Base-by-base conservation (phyloP, 2,888 invertebrate species). In the Drosophila demipolita region DNA sequence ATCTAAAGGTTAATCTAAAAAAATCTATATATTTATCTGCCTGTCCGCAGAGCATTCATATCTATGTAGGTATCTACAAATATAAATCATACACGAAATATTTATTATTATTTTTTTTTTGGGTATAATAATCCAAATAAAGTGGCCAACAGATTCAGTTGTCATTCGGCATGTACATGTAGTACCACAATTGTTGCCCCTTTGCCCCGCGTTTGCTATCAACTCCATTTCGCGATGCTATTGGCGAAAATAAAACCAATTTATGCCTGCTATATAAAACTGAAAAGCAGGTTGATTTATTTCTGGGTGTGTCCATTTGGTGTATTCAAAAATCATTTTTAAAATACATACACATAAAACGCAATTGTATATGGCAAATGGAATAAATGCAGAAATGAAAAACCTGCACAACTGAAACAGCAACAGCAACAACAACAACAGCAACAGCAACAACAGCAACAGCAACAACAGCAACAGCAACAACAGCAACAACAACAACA, bases 291-390 rank as follows among this genome's bases (percentile, higher is more conserved):
- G 62, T n/a, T 65, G 60, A 68, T 75, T 49, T 54, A 55, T 76
- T 60, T 33, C 55, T 79, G 89, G 88, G 83, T 86, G 83, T 88
- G 86, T 75, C 72, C 76, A 66, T 76, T 79, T 80, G 74, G 65
- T 63, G 59, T 83, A 50, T 72, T 82, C 75, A 71, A 85, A 82
- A 70, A 86, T 74, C 83, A 83, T 83, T 84, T 84, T 74, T 83
- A 89, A 84, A 82, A 82, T 73, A 72, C 73, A 71, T 59, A 69
- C 42, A 70, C 67, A 73, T 63, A 63, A 62, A 66, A 73, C 45
- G 64, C 60, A 81, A 61, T 66, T 66, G 58, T 76, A 62, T 75
- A 36, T 38, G 9, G 29, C 35, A 48, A 66, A 72, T 66, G 64
- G 67, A 75, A 71, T 77, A 79, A 79, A 78, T 78, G 78, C 78